Evolutionary conservation across 2,113 vertebrate species (phyloP), one percentile per base, ranked within the genome.

Genomic region (Chamaetylas fuelleborni): DNA sequence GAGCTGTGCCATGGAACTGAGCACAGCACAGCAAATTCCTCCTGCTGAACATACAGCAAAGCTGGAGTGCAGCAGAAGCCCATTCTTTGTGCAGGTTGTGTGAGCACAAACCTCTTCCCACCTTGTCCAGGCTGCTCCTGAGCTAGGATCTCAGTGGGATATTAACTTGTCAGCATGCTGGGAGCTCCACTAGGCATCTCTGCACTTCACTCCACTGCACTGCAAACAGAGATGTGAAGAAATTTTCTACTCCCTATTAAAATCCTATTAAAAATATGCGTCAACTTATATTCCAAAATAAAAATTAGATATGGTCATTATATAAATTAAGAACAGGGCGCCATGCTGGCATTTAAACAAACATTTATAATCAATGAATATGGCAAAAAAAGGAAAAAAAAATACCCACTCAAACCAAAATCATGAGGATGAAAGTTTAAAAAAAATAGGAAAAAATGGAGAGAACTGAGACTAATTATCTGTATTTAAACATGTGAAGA

Each of bases 401-500:
- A 7, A 47, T 4, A 5, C 8, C 26, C 33, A 61, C 13, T 28
- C 36, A 62, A 69, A 76, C 11, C 14, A 51, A 50, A 16, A 12
- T 4, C 36, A 65, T 1, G 20, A 31, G 22, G 17, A 31, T 38
- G 9, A 25, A 29, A 50, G 19, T 69, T 62, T 62, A 0, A 78
- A 78, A 57, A 73, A 61, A 51, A 42, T 1, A 28, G 12, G 9
- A 22, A 36, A 42, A 48, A 48, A 36, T 31, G 4, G 19, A 89
- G 42, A 81, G 38, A 88, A 90, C 45, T 57, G 85, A 90, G 88
- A 95, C 71, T 94, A 96, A 96, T 97, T 95, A 95, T 90, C 86
- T 84, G 66, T 95, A 95, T 96, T 72, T 93, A 93, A 97, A 48
- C n/a, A 78, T 69, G 34, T 74, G 74, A 92, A 78, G 54, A 92